Evolutionary conservation across 2,888 invertebrate genomes (phyloP).

Genomic region (Crematogaster levior): DNA sequence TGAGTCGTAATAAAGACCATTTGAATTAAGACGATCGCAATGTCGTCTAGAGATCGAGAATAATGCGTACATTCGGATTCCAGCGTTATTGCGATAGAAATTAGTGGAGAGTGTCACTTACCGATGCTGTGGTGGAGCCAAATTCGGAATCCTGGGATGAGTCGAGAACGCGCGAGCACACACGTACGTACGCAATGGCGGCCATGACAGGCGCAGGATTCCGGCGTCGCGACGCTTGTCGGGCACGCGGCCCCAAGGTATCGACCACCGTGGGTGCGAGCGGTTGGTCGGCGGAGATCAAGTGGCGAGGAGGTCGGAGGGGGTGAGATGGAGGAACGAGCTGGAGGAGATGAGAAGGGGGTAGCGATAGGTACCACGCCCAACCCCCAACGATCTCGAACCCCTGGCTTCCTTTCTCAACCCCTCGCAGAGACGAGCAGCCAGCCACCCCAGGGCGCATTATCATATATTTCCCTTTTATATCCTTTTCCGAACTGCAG

Average conservation of each 20-base stretch:
- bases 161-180: slow-evolving; percentile 60
- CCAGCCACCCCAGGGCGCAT: slow-evolving; percentile 75
- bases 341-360: slow-evolving; percentile 57
- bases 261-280: slow-evolving; percentile 81
- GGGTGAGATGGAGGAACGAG: slow-evolving; percentile 32
- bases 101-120: slow-evolving; percentile 57
- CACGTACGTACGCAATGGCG: slow-evolving; percentile 74
- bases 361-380: slow-evolving; percentile 83
- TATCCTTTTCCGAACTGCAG: slow-evolving; percentile 80
- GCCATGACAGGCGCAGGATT: slow-evolving; percentile 83
- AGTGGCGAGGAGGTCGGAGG: slow-evolving; percentile 53
- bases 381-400: slow-evolving; percentile 82
- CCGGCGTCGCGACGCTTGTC: slow-evolving; percentile 83
- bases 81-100: slow-evolving; percentile 14
- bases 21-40: background rate
- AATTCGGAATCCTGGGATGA: slow-evolving; percentile 38
- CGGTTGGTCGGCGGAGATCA: slow-evolving; percentile 58
- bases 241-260: slow-evolving; percentile 82
- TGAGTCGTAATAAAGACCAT: background rate
- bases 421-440: slow-evolving; percentile 58
- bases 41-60: background rate
- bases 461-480: slow-evolving; percentile 82
- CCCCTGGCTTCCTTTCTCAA: slow-evolving; percentile 71
- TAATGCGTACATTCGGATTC: background rate
- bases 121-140: slow-evolving; percentile 32